These are phyloP conservation scores for Metacarcinus magister DNA, from an alignment of 2,888 invertebrate genomes.

Conservation along the genomic window DNA sequence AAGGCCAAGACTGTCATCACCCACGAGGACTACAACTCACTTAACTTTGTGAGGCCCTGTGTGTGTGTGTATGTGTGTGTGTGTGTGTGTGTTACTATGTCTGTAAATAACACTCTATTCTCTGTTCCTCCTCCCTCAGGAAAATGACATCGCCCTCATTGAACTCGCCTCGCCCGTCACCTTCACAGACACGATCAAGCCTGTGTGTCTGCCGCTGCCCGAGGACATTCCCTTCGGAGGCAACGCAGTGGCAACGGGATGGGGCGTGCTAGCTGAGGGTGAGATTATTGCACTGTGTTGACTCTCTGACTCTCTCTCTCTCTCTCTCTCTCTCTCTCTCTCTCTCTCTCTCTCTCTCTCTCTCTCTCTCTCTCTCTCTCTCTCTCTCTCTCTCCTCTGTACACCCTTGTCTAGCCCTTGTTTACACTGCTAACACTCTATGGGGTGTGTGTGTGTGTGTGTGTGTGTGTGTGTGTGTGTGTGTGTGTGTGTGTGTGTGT, in stretches of 20 bases:
- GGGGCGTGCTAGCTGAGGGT: background rate
- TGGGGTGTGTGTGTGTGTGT: no score
- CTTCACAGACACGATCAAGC: slow-evolving; percentile 50
- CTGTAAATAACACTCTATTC: no score
- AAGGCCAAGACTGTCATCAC: background rate
- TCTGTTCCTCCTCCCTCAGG: background rate
- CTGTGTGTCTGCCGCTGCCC: background rate
- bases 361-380: slow-evolving; percentile 32
- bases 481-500: no score
- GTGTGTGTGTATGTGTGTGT: no score
- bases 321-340: slow-evolving; percentile 37
- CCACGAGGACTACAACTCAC: slow-evolving; percentile 17
- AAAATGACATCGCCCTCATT: slow-evolving; percentile 36
- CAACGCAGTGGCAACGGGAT: slow-evolving; percentile 8
- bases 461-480: no score
- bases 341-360: no score
- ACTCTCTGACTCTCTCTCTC: background rate
- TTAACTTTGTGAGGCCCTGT: background rate
- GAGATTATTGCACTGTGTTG: background rate
- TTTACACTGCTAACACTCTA: no score
- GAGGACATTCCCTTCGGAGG: background rate
- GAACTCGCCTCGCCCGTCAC: background rate
- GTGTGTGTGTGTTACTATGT: no score
- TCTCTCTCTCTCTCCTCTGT: background rate
- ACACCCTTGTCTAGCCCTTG: no score